Base-by-base conservation (phyloP, 2,797 vertebrate species). In the Mastacembelus armatus region DNA sequence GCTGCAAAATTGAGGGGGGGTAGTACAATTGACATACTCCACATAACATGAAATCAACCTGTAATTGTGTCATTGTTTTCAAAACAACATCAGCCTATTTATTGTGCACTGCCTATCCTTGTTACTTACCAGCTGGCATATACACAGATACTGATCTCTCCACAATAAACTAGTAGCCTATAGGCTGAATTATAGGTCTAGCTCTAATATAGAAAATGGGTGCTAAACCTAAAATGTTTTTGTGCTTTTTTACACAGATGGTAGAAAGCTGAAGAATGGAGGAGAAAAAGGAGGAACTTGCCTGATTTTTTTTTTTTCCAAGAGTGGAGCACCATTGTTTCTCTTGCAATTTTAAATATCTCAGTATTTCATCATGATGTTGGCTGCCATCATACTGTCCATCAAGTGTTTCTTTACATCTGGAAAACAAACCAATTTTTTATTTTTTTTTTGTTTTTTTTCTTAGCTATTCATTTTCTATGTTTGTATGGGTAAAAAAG, bases 251-350 rank as follows among this genome's bases (percentile, higher is more conserved):
- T 65, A 33, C 39, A 8, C 92, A 99, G 98, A 96, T 97, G 94
- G 94, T 93, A 67, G 96, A 99, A 92, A 99, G 97, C 95, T 99
- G 96, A 99, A 96, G 93, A 91, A 84, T 32, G 70, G 45, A 74
- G 69, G 75, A 89, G 70, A 76, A 80, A 87, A 73, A 54, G 40
- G 74, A 85, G 78, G 89, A 87, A 86, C 82, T 78, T 73, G 83
- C 71, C 64, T 63, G 66, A 67, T 79, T 85, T 88, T 66, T 58
- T 76, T 64, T 88, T 64, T 60, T 76, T 64, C 83, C 72, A 63
- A 74, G 74, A 83, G 70, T 85, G 88, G 93, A 95, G 91, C 89
- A 81, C 85, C 90, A 93, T 89, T 92, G 84, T 92, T 92, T 94
- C 93, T 92, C 92, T 85, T 84, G 85, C 94, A 90, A 93, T 94